phyloP scores from a whole-genome alignment of 2,113 vertebrate genomes.

The Felis catus region DNA sequence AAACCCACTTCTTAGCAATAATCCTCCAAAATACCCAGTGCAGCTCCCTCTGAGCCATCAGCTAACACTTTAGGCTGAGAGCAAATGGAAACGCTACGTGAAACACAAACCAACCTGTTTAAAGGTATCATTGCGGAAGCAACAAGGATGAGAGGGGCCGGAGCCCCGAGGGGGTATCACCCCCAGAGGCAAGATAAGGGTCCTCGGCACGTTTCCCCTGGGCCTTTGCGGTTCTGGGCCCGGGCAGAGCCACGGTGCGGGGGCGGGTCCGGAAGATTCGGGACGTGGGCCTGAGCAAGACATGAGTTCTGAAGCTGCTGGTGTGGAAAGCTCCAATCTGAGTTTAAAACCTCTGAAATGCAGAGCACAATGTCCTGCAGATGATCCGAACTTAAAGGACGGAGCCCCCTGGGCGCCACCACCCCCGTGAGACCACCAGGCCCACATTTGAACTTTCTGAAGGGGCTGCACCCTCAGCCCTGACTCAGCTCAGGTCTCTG shows the following conservation, averaged over 20 bases:
- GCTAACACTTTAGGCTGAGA: not conserved
- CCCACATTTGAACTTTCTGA: not conserved
- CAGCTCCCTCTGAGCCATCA: not conserved
- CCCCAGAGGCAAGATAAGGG: accelerated
- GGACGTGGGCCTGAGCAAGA: accelerated
- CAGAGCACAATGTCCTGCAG: not conserved
- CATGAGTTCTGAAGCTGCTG: too few species aligned
- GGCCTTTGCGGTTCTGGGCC: not conserved
- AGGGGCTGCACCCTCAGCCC: not conserved
- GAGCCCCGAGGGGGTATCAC: not conserved
- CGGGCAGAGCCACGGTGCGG: accelerated
- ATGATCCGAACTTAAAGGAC: accelerated
- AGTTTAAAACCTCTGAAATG: not conserved
- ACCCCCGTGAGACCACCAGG: accelerated
- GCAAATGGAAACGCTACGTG: accelerated
- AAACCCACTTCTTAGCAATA: too few species aligned
- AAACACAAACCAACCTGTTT: accelerated
- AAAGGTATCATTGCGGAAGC: accelerated
- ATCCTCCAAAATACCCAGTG: not conserved
- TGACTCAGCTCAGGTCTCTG: not conserved
- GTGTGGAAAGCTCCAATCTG: not conserved
- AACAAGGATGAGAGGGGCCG: accelerated
- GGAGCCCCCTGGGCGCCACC: accelerated
- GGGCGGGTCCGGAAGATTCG: not conserved
- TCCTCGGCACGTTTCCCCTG: accelerated